Percentiles rank a stretch among this genome's conserved stretches.
Evolutionary conservation across 2,113 vertebrate genomes (phyloP).

Genomic region (Cyprinus carpio): DNA sequence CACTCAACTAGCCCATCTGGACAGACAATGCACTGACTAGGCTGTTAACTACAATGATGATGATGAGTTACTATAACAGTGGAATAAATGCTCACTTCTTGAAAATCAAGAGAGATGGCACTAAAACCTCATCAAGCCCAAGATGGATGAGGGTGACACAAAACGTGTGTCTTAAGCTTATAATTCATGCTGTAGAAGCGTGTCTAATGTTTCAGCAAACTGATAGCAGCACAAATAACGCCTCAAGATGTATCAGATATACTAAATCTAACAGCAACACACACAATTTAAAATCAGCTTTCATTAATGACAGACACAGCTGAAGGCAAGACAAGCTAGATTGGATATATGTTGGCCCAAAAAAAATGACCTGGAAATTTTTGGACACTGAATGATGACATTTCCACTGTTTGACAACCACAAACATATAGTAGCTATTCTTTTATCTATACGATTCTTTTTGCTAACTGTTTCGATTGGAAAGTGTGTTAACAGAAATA

Average conservation of each 20-base stretch:
- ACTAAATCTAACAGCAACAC: neutral
- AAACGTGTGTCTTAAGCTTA: neutral
- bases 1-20: neutral
- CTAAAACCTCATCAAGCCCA: constrained; percentile 13
- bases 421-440: neutral
- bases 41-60: neutral
- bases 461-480: neutral
- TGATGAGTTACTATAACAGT: constrained; percentile 7
- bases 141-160: neutral
- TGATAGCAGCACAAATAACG: constrained; percentile 7
- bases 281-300: constrained; percentile 2
- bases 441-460: neutral
- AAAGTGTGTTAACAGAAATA: too few species aligned
- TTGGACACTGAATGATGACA: too few species aligned
- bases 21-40: neutral
- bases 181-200: constrained; percentile 10
- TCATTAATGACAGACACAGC: neutral
- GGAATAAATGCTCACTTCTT: constrained; percentile 45
- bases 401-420: neutral
- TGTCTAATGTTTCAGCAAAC: neutral
- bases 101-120: constrained; percentile 38
- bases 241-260: neutral
- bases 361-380: too few species aligned
- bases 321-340: too few species aligned
- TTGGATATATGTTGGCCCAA: too few species aligned